These are phyloP conservation scores for Zoanthus solanderi DNA, from an alignment of 92 coral and sea anemone species.

Conservation along the genomic window DNA sequence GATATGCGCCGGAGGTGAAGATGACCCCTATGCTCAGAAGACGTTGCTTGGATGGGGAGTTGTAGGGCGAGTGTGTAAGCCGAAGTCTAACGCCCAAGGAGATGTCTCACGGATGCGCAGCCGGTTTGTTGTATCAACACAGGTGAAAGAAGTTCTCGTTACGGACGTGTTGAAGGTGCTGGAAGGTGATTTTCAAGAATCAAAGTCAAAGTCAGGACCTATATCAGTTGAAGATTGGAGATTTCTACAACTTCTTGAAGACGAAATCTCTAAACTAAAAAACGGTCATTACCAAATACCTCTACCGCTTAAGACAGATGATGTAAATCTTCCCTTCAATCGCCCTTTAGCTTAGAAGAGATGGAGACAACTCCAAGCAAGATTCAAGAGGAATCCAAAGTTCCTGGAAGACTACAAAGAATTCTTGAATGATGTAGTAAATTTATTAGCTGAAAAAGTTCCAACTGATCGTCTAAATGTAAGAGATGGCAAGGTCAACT, in stretches of 20 bases:
- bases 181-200: slow-evolving; percentile 42
- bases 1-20: slow-evolving; percentile 17
- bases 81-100: neutral
- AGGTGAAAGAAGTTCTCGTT: slow-evolving; percentile 39
- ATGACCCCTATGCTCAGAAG: slow-evolving; percentile 17
- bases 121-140: slow-evolving; percentile 19
- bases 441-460: slow-evolving; percentile 14
- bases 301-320: neutral
- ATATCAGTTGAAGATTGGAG: slow-evolving; percentile 34
- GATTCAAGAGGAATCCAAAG: slow-evolving; percentile 28
- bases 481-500: slow-evolving; percentile 19
- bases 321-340: neutral
- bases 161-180: slow-evolving; percentile 26
- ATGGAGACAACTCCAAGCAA: slow-evolving; percentile 24
- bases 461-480: slow-evolving; percentile 14
- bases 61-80: slow-evolving; percentile 16
- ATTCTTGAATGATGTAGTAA: neutral
- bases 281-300: slow-evolving; percentile 37
- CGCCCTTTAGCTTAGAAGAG: slow-evolving; percentile 30
- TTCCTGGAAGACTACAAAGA: slow-evolving; percentile 10
- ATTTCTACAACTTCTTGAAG: slow-evolving; percentile 1
- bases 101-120: neutral
- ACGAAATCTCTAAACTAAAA: slow-evolving; percentile 1
- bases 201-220: slow-evolving; percentile 2
- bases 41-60: slow-evolving; percentile 40